These are phyloP conservation scores for Heliconius nattereri DNA, from an alignment of 1,140 invertebrate species.

Conservation along the genomic window DNA sequence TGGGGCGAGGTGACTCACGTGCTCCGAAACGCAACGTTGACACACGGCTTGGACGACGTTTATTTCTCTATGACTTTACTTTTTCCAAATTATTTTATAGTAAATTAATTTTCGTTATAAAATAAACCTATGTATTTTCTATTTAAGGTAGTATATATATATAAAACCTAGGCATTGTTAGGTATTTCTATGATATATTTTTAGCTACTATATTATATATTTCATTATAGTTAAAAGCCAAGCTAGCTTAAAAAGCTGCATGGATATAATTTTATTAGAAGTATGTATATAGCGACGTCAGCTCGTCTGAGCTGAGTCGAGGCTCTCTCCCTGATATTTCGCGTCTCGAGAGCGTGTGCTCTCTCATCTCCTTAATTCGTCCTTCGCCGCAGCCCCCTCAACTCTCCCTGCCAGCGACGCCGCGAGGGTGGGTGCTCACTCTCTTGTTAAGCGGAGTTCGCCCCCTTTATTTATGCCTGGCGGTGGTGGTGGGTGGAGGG, in stretches of 20 bases:
- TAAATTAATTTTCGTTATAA: neutral
- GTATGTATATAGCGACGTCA: constrained; percentile 20
- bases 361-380: constrained; percentile 81
- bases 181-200: neutral
- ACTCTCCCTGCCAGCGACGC: constrained; percentile 62
- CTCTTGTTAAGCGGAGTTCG: constrained; percentile 76
- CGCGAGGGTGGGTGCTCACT: constrained; percentile 66
- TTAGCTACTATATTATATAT: neutral
- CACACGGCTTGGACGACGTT: constrained; percentile 52
- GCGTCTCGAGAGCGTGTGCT: constrained; percentile 77
- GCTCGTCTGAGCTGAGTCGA: constrained; percentile 16
- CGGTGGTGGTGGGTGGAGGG: constrained; percentile 56
- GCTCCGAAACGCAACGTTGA: constrained; percentile 68
- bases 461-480: constrained; percentile 77
- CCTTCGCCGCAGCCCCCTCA: constrained; percentile 78
- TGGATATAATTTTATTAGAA: constrained; percentile 3
- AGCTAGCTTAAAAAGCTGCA: constrained; percentile 1
- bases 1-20: constrained; percentile 67
- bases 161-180: neutral
- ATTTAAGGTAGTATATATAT: neutral
- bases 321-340: constrained; percentile 55
- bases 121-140: neutral
- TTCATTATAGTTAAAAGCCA: neutral
- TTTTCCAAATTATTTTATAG: neutral
- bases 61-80: neutral